Conservation (phyloP, 92 coral and sea anemone genomes). For the Palythoa heliodiscus region DNA sequence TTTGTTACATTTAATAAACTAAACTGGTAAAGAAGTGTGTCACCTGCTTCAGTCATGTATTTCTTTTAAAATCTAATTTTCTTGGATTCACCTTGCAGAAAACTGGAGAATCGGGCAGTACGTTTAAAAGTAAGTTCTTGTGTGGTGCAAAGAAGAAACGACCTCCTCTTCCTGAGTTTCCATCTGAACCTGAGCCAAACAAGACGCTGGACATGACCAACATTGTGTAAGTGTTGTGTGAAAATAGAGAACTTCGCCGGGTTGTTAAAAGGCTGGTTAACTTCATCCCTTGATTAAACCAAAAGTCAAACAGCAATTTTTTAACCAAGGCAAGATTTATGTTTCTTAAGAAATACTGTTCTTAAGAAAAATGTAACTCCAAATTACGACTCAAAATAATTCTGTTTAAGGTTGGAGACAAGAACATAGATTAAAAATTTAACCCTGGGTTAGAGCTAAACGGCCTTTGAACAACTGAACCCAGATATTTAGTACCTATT, state of each 20-base stretch:
- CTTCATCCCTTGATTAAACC: too few relatives aligned
- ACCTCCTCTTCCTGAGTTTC: conserved; percentile 87
- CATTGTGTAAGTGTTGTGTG: conserved; percentile 76
- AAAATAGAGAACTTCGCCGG: not conserved
- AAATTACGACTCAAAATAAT: too few relatives aligned
- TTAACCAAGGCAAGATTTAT: not conserved
- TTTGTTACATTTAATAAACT: too few relatives aligned
- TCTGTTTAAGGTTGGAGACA: too few relatives aligned
- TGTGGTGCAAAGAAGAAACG: conserved; percentile 84
- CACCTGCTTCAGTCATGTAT: too few relatives aligned
- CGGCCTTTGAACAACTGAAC: too few relatives aligned
- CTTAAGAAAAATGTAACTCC: not conserved
- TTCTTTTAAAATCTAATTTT: too few relatives aligned
- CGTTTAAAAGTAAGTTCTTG: conserved; percentile 78
- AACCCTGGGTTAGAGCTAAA: too few relatives aligned
- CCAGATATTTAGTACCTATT: too few relatives aligned
- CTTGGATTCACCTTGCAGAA: conserved; percentile 58
- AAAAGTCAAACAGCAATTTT: too few relatives aligned
- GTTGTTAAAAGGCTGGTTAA: not conserved
- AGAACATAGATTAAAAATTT: too few relatives aligned
- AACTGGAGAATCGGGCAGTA: conserved; percentile 91
- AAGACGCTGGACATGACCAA: conserved; percentile 94
- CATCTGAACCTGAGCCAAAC: conserved; percentile 86
- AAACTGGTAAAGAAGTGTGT: too few relatives aligned
- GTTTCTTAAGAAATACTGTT: not conserved